phyloP scores from a whole-genome alignment of 2,888 invertebrate species.

The Steinernema hermaphroditum region DNA sequence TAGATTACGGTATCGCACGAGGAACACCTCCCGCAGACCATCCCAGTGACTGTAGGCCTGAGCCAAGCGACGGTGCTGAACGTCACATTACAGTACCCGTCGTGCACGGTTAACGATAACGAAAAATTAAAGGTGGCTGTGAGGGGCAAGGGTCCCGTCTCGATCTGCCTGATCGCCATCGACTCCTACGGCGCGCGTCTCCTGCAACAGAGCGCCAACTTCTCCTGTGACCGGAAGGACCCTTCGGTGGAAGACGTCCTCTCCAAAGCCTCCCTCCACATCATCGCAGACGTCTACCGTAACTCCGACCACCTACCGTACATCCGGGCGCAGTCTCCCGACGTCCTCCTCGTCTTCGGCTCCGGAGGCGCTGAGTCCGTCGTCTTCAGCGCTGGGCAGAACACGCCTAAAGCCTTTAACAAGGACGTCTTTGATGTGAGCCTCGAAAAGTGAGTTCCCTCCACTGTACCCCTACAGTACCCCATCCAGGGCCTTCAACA shows the following conservation, averaged over 20 bases:
- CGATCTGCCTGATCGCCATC: constrained; percentile 14
- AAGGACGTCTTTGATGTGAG: constrained; percentile 54
- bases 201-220: constrained; percentile 39
- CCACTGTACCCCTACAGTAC: no score
- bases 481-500: constrained; percentile 32
- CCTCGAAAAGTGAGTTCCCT: constrained; percentile 11
- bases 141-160: constrained; percentile 15
- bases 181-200: constrained; percentile 35
- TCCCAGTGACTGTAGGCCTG: constrained; percentile 21
- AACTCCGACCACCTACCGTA: constrained; percentile 32
- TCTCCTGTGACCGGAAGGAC: constrained; percentile 44
- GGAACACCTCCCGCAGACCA: constrained; percentile 41
- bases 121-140: constrained; percentile 37
- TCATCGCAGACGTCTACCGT: constrained; percentile 26
- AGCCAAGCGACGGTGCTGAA: constrained; percentile 36
- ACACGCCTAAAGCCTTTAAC: constrained; percentile 56
- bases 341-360: constrained; percentile 45
- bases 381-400: constrained; percentile 44
- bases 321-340: constrained; percentile 39
- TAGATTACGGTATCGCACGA: constrained; percentile 50
- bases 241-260: neutral
- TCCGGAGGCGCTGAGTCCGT: constrained; percentile 42
- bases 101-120: constrained; percentile 47
- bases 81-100: constrained; percentile 39
- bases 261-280: constrained; percentile 5